A percentile compares a stretch with the other conserved stretches of the same genome.
Evolutionary conservation across 2,888 invertebrate genomes (phyloP).

Genomic region (Tipula vernalis): DNA sequence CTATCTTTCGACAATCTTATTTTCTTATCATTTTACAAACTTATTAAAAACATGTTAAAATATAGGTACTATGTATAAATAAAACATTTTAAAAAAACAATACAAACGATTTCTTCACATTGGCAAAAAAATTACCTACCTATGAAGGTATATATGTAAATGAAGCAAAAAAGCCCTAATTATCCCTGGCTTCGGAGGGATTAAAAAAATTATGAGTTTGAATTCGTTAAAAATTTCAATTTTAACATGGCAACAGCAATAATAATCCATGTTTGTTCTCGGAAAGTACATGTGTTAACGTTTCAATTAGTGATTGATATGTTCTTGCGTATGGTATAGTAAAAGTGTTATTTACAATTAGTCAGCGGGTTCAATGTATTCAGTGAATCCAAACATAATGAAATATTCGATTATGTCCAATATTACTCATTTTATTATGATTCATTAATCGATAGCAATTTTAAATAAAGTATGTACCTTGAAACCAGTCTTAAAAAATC

Average conservation of each 20-base stretch:
- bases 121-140: too few relatives aligned
- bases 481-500: not conserved
- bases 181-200: too few relatives aligned
- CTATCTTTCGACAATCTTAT: too few relatives aligned
- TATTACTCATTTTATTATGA: not conserved
- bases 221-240: slow-evolving; percentile 47
- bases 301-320: slow-evolving; percentile 57
- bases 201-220: slow-evolving; percentile 70
- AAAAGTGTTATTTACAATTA: slow-evolving; percentile 43
- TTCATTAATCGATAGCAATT: not conserved
- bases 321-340: slow-evolving; percentile 69
- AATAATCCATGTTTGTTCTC: slow-evolving; percentile 61
- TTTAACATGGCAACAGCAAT: slow-evolving; percentile 35
- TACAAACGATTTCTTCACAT: too few relatives aligned
- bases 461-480: not conserved
- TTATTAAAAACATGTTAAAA: too few relatives aligned
- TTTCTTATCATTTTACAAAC: too few relatives aligned
- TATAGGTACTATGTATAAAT: too few relatives aligned
- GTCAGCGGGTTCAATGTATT: slow-evolving; percentile 55
- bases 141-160: too few relatives aligned
- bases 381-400: slow-evolving; percentile 33
- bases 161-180: too few relatives aligned
- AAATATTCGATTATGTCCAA: not conserved
- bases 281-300: slow-evolving; percentile 53
- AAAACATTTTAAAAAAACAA: too few relatives aligned